A percentile compares a stretch with the other conserved stretches of the same genome.
Evolutionary conservation across 2,797 vertebrate genomes (phyloP).

Genomic region (Periophthalmus magnuspinnatus): DNA sequence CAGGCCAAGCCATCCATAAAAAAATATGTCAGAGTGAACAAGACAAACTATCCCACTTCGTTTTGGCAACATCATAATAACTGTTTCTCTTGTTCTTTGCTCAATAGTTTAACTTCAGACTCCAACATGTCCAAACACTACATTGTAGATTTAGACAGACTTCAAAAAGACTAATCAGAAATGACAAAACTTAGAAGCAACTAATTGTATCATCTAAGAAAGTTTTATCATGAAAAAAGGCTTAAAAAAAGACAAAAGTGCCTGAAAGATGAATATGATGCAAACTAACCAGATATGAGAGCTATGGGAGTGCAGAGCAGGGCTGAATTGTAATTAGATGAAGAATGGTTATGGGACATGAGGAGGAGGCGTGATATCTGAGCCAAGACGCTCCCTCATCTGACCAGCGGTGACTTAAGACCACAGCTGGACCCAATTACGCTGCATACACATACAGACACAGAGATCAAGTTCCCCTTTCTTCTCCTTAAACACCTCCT

Average conservation of each 20-base stretch:
- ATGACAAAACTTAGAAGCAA: slow-evolving; percentile 41
- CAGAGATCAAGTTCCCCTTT: slow-evolving; percentile 49
- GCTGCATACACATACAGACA: slow-evolving; percentile 20
- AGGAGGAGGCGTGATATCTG: slow-evolving; percentile 55
- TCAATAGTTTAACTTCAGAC: slow-evolving; percentile 13
- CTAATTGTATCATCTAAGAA: slow-evolving; percentile 33
- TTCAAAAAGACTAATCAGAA: slow-evolving; percentile 33
- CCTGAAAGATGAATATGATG: slow-evolving; percentile 22
- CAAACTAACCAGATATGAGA: slow-evolving; percentile 30
- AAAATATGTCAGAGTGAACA: slow-evolving; percentile 6
- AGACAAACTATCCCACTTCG: slow-evolving; percentile 23
- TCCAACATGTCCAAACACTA: slow-evolving; percentile 45
- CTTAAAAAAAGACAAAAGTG: slow-evolving; percentile 28
- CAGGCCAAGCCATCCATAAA: slow-evolving; percentile 8
- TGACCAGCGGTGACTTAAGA: slow-evolving; percentile 75
- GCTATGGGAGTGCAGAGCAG: slow-evolving; percentile 27
- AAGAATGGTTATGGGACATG: slow-evolving; percentile 66
- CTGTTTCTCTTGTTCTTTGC: background rate
- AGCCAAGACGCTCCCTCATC: slow-evolving; percentile 68
- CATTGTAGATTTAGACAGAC: slow-evolving; percentile 17
- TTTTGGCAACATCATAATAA: slow-evolving; percentile 10
- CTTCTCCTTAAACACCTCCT: slow-evolving; percentile 38
- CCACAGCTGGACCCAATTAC: slow-evolving; percentile 81
- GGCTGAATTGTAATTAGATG: slow-evolving; percentile 61
- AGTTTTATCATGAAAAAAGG: slow-evolving; percentile 17